Evolutionary conservation across 1,140 invertebrate genomes (phyloP).

Genomic region (Saxidomus purpurata): DNA sequence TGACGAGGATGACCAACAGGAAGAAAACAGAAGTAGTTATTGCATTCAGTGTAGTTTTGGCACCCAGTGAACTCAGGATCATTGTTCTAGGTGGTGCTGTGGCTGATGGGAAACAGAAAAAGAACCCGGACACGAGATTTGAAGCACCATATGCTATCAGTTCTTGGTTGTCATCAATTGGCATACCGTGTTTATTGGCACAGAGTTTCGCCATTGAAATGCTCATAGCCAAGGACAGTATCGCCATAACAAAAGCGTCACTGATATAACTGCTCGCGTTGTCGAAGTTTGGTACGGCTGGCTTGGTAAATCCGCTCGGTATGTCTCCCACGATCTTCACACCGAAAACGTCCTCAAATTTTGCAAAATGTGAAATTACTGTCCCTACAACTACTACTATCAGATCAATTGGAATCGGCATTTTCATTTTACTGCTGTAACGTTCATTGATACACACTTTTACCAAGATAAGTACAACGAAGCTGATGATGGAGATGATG

Average conservation of each 20-base stretch:
- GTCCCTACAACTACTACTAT: constrained; percentile 88
- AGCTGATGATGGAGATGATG: constrained; percentile 90
- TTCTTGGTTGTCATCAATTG: constrained; percentile 87
- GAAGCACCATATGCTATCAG: constrained; percentile 87
- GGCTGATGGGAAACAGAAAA: constrained; percentile 89
- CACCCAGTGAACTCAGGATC: constrained; percentile 73
- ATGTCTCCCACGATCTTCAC: constrained; percentile 86
- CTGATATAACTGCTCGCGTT: constrained; percentile 43
- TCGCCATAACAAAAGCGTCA: constrained; percentile 78
- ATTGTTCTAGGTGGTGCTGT: constrained; percentile 94
- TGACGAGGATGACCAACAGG: constrained; percentile 86
- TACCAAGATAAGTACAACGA: constrained; percentile 91
- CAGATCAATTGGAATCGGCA: constrained; percentile 95
- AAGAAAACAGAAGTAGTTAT: constrained; percentile 85
- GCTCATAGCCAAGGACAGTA: constrained; percentile 82
- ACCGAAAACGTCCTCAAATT: constrained; percentile 82
- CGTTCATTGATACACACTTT: constrained; percentile 93
- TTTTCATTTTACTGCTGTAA: constrained; percentile 89
- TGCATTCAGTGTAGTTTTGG: constrained; percentile 77
- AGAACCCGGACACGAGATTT: constrained; percentile 86
- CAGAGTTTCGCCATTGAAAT: constrained; percentile 86
- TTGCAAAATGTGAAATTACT: constrained; percentile 83
- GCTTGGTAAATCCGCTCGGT: constrained; percentile 83
- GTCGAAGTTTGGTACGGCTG: constrained; percentile 69
- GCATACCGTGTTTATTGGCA: constrained; percentile 82